phyloP scores from a whole-genome alignment of 1,140 invertebrate species.

The Leptinotarsa texana region DNA sequence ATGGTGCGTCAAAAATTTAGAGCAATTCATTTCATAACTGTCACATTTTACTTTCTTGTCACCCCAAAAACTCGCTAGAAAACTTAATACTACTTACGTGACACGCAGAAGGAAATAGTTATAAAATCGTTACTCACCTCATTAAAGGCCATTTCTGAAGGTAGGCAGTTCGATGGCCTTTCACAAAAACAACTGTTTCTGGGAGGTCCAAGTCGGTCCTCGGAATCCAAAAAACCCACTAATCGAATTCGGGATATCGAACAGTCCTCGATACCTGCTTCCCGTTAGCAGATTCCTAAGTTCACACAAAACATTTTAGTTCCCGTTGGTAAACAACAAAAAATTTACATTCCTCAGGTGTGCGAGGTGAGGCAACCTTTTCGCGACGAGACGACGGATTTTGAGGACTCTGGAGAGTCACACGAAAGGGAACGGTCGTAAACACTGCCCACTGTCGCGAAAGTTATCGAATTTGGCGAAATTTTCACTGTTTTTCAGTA shows the following conservation, averaged over 20 bases:
- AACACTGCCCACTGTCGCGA: neutral
- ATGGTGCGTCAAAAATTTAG: too few relatives aligned
- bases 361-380: slow-evolving; percentile 11
- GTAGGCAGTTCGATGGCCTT: slow-evolving; percentile 44
- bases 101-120: slow-evolving; percentile 19
- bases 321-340: slow-evolving; percentile 25
- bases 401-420: neutral
- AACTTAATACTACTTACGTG: neutral
- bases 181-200: slow-evolving; percentile 32
- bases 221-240: neutral
- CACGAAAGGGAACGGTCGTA: neutral
- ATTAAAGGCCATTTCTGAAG: slow-evolving; percentile 53
- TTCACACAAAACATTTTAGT: slow-evolving; percentile 18
- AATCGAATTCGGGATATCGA: slow-evolving; percentile 28
- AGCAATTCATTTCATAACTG: too few relatives aligned
- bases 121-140: slow-evolving; percentile 43
- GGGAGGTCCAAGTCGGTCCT: neutral
- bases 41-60: too few relatives aligned
- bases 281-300: slow-evolving; percentile 24
- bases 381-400: neutral
- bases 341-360: slow-evolving; percentile 41
- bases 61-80: too few relatives aligned
- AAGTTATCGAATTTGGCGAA: neutral
- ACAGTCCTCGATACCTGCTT: slow-evolving; percentile 18
- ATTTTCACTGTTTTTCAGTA: slow-evolving; percentile 5